Evolutionary conservation across 2,888 invertebrate species (phyloP).

Genomic region (Lomographa bimaculata): DNA sequence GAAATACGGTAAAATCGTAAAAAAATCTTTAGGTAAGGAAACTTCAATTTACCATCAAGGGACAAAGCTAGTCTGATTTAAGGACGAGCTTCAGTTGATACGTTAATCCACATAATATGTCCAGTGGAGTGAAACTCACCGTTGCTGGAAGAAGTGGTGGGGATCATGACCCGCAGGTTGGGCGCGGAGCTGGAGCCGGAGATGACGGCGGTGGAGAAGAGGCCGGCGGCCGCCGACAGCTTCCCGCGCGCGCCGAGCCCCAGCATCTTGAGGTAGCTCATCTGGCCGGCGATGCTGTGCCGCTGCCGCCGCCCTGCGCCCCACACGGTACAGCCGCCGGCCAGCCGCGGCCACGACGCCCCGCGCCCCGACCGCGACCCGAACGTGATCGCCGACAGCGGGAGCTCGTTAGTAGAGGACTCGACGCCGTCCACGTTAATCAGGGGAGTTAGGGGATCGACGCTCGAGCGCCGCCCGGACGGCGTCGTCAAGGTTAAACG

Average conservation of each 20-base stretch:
- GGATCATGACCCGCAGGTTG: slow-evolving; percentile 94
- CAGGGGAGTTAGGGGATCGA: slow-evolving; percentile 58
- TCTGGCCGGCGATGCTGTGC: slow-evolving; percentile 98
- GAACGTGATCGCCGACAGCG: slow-evolving; percentile 85
- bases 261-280: slow-evolving; percentile 96
- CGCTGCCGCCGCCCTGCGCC: slow-evolving; percentile 92
- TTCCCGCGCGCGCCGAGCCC: slow-evolving; percentile 86
- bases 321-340: slow-evolving; percentile 63
- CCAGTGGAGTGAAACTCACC: too few relatives aligned
- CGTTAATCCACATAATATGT: too few relatives aligned
- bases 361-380: slow-evolving; percentile 45
- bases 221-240: slow-evolving; percentile 88
- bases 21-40: too few relatives aligned
- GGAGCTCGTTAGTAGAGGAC: slow-evolving; percentile 88
- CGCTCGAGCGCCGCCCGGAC: slow-evolving; percentile 49
- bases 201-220: slow-evolving; percentile 98
- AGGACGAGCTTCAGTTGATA: too few relatives aligned
- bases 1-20: too few relatives aligned
- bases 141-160: slow-evolving; percentile 88
- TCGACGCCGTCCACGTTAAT: slow-evolving; percentile 74
- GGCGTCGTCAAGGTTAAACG: slow-evolving; percentile 46
- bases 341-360: slow-evolving; percentile 49
- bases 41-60: too few relatives aligned
- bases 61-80: too few relatives aligned
- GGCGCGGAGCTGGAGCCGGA: slow-evolving; percentile 97